Conservation (phyloP, 2,797 vertebrate species). For the Megaceryle alcyon region DNA sequence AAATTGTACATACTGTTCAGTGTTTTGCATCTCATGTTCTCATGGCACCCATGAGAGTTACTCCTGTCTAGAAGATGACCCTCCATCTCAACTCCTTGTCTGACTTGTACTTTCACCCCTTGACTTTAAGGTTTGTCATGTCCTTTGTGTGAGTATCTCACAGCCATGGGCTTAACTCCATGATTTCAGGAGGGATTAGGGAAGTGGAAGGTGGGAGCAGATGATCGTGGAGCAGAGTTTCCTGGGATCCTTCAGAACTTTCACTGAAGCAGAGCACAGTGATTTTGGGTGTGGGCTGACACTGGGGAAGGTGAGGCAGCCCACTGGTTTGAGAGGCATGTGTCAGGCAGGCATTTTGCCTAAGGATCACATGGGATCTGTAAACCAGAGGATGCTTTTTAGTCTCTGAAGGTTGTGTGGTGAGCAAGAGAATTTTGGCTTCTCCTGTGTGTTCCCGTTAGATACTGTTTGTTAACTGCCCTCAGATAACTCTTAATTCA, state of each 20-base stretch:
- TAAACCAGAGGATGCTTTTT: not conserved
- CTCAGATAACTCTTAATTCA: constrained; percentile 11
- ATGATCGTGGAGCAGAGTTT: not conserved
- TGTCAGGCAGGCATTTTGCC: not conserved
- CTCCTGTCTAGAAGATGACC: not conserved
- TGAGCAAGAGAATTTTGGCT: not conserved
- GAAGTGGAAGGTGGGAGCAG: not conserved
- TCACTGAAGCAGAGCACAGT: not conserved
- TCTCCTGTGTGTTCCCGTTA: constrained; percentile 42
- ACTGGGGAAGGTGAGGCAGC: not conserved
- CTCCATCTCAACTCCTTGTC: not conserved
- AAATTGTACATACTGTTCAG: not conserved
- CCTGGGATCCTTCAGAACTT: not conserved
- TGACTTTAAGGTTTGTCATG: not conserved
- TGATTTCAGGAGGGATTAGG: not conserved
- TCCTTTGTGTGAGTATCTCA: not conserved
- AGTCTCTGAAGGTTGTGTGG: constrained; percentile 34
- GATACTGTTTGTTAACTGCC: not conserved
- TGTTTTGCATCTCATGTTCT: not conserved
- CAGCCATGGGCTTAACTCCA: not conserved
- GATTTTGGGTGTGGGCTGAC: not conserved
- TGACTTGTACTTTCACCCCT: not conserved
- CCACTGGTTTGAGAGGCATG: not conserved
- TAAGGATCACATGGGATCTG: not conserved
- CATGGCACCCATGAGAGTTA: not conserved